phyloP scores from a whole-genome alignment of 2,888 invertebrate genomes.

The Cataglyphis altisquamis region DNA sequence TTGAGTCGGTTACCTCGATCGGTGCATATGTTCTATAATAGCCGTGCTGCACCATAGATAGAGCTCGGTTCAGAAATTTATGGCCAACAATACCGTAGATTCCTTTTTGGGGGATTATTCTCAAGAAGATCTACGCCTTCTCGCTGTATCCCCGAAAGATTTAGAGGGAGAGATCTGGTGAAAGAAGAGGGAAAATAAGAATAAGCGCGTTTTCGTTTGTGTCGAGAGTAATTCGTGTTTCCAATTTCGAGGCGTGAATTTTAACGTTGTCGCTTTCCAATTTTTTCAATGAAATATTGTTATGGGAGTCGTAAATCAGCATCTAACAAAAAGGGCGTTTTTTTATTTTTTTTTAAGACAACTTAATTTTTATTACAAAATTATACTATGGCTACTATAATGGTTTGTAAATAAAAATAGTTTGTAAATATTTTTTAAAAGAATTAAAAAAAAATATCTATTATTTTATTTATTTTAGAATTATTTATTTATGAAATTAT shows the following conservation, averaged over 20 bases:
- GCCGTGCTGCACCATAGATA: background rate
- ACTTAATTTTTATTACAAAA: background rate
- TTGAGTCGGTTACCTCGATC: conserved; percentile 60
- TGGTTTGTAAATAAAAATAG: background rate
- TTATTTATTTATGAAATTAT: background rate
- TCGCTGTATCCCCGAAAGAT: background rate
- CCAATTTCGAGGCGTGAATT: conserved; percentile 27
- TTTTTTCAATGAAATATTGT: conserved; percentile 2
- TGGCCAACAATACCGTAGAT: background rate
- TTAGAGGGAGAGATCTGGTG: background rate
- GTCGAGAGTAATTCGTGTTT: background rate
- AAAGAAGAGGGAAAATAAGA: background rate
- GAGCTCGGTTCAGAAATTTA: conserved; percentile 1
- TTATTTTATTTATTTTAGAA: background rate
- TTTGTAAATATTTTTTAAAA: background rate
- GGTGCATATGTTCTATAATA: conserved; percentile 48
- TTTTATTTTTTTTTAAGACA: background rate
- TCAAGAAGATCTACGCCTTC: background rate
- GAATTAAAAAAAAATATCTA: background rate
- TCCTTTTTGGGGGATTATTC: conserved; percentile 1
- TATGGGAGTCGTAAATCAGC: conserved; percentile 9
- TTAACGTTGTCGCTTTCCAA: background rate
- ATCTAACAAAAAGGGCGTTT: background rate
- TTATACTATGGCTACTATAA: background rate
- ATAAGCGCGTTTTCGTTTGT: background rate